Evolutionary conservation across 2,888 invertebrate species (phyloP).

Genomic region (Diloba caeruleocephala): DNA sequence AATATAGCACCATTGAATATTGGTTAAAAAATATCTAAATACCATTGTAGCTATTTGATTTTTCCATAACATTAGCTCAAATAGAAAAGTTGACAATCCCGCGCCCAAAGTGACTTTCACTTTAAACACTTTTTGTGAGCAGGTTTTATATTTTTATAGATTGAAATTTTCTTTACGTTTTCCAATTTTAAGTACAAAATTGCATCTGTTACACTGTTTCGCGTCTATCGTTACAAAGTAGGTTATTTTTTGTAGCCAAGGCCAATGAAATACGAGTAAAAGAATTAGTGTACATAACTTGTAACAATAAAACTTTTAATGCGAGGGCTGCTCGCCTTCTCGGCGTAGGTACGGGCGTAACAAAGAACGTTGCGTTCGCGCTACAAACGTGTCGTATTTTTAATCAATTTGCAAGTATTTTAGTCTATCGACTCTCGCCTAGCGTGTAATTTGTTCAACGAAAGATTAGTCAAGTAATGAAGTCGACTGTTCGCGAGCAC

Average conservation of each 20-base stretch:
- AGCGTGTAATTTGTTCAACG: slow-evolving; percentile 73
- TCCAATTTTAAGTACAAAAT: slow-evolving; percentile 24
- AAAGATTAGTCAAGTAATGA: slow-evolving; percentile 80
- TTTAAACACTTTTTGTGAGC: slow-evolving; percentile 34
- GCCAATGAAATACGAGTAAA: slow-evolving; percentile 68
- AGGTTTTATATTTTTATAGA: slow-evolving; percentile 18
- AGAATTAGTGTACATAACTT: slow-evolving; percentile 58
- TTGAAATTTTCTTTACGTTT: slow-evolving; percentile 40
- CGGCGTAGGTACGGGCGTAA: slow-evolving; percentile 70
- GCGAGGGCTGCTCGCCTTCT: slow-evolving; percentile 63
- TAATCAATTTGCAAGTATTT: slow-evolving; percentile 67
- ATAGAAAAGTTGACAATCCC: slow-evolving; percentile 36
- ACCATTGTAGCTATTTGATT: not conserved
- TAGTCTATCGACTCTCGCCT: slow-evolving; percentile 66
- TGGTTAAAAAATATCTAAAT: slow-evolving; percentile 8
- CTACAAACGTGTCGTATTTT: slow-evolving; percentile 57
- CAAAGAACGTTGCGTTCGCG: slow-evolving; percentile 64
- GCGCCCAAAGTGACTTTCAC: slow-evolving; percentile 50
- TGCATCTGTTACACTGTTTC: slow-evolving; percentile 34
- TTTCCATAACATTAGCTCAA: slow-evolving; percentile 17
- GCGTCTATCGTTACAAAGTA: slow-evolving; percentile 54
- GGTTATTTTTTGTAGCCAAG: slow-evolving; percentile 74
- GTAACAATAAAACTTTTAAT: slow-evolving; percentile 76
- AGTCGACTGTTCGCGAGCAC: slow-evolving; percentile 76
- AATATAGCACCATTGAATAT: slow-evolving; percentile 17